Evolutionary conservation across 2,797 vertebrate species (phyloP).

Genomic region (Acanthiza pusilla): DNA sequence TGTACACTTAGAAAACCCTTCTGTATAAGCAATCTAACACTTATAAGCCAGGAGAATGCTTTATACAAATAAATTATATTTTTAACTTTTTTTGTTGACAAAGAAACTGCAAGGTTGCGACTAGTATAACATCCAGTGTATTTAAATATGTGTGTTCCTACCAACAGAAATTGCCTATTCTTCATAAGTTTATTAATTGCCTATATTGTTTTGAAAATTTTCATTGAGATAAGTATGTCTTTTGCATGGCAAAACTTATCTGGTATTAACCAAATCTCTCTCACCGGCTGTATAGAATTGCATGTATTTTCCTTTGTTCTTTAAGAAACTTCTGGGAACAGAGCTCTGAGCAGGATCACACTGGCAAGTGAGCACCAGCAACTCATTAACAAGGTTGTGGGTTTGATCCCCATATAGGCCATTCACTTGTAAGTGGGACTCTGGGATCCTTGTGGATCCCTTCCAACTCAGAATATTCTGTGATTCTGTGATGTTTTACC

Average conservation of each 20-base stretch:
- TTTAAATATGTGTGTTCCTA: conserved; percentile 8
- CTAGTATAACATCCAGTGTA: conserved; percentile 9
- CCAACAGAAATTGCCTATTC: not conserved
- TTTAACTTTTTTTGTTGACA: not conserved
- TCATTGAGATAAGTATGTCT: not conserved
- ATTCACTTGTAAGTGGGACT: not conserved
- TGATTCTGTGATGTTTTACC: not conserved
- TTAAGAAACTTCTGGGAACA: not conserved
- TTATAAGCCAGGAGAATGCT: not conserved
- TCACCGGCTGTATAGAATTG: not conserved
- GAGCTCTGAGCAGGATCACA: not conserved
- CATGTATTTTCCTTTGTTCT: not conserved
- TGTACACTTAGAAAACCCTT: not conserved
- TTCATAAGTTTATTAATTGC: not conserved
- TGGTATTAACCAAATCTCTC: not conserved
- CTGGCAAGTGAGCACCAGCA: not conserved
- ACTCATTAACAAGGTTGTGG: not conserved
- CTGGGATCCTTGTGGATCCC: not conserved
- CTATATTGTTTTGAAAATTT: not conserved
- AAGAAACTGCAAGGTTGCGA: not conserved
- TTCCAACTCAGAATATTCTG: not conserved
- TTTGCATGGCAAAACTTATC: conserved; percentile 1
- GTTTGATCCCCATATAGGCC: not conserved
- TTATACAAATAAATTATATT: not conserved
- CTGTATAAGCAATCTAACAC: conserved; percentile 1